These are phyloP conservation scores for Argyrosomus regius DNA, from an alignment of 2,797 vertebrate genomes.

Conservation along the genomic window DNA sequence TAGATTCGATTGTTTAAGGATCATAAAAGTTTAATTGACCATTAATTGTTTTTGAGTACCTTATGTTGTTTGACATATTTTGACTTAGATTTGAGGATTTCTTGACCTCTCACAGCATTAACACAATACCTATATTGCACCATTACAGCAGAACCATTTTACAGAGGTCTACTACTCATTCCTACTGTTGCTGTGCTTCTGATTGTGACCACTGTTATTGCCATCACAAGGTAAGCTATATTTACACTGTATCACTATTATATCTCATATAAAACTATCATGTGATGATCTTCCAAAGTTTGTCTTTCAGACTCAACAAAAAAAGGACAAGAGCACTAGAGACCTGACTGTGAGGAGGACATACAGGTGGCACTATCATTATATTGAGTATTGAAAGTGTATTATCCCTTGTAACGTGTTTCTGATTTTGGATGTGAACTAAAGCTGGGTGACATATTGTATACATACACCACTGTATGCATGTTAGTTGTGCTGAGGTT, in stretches of 20 bases:
- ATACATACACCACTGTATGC: neutral
- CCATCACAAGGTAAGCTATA: constrained; percentile 22
- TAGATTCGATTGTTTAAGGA: neutral
- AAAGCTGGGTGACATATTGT: too few relatives aligned
- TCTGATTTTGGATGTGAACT: neutral
- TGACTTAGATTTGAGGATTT: neutral
- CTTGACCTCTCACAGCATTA: neutral
- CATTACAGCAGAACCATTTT: constrained; percentile 3
- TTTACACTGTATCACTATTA: neutral
- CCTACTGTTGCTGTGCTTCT: constrained; percentile 27
- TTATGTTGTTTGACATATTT: too few relatives aligned
- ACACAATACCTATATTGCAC: constrained; percentile 15
- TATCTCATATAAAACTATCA: neutral
- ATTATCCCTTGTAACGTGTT: neutral
- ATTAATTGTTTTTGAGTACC: neutral
- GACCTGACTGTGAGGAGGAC: neutral
- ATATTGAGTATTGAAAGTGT: neutral
- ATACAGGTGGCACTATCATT: neutral
- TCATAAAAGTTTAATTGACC: neutral
- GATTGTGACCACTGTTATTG: neutral
- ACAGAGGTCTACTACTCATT: neutral
- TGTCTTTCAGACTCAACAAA: constrained; percentile 29
- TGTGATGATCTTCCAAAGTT: neutral
- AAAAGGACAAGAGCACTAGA: neutral
- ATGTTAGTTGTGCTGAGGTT: neutral